Base-by-base conservation (phyloP, 2,888 invertebrate species). In the Eristalis arbustorum region DNA sequence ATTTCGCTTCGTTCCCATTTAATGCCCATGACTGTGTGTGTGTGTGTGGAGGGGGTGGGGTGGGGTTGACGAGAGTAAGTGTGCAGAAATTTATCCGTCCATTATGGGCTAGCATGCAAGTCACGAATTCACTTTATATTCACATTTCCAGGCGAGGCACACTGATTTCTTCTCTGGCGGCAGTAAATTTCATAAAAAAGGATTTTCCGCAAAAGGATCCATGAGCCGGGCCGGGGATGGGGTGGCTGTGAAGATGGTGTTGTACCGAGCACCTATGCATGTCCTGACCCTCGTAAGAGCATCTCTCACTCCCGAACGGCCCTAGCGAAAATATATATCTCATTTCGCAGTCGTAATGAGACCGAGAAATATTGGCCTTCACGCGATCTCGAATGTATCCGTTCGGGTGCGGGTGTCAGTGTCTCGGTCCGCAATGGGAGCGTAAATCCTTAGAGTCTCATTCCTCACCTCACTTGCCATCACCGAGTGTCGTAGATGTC, bases 121-220 rank as follows among this genome's bases (percentile, higher is more conserved):
- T 87, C 87, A 87, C 87, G 87, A 87, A 87, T 87, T 87, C 87
- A 87, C 87, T 87, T 87, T 79, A 87, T 87, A 87, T 87, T 87
- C 87, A 87, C 87, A 83, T 87, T 87, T 83, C 72, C 78, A 75
- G 82, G 77, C 72, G 56, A 81, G 57, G 84, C 76, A 78, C 85
- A 85, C 81, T 87, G 87, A 87, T 87, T 87, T 83, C 72, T 83
- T 79, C 67, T 87, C 62, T 67, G 79, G 59, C 83, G 74, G 83
- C 79, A 87, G 87, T 87, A 87, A 83, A 87, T 83, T 87, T 87
- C 68, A 77, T 82, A 75, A 66, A 84, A 84, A 79, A 62, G 69
- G 61, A 61, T 67, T 82, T 81, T 77, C 63, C 56, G 6, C 37
- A 34, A 57, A 74, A 49, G 23, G 49, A 63, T 73, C 23, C n/a